Percentiles rank a stretch among this genome's conserved stretches.
phyloP scores from a whole-genome alignment of 2,797 vertebrate species.

The Trichosurus vulpecula region DNA sequence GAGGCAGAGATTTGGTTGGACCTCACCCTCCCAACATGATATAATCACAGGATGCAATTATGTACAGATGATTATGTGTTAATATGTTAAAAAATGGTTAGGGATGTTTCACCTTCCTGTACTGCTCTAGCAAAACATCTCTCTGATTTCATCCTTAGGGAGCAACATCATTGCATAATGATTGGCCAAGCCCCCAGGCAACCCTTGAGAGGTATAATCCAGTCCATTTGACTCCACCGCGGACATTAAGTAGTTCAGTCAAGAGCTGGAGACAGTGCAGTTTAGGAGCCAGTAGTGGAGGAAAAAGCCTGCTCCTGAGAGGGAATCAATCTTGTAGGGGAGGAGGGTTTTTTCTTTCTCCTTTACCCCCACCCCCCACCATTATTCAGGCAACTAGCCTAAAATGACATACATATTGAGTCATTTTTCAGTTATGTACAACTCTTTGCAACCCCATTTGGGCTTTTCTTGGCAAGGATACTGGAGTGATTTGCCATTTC shows the following conservation, averaged over 20 bases:
- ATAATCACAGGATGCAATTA: background rate
- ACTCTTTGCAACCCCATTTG: background rate
- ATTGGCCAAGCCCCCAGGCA: background rate
- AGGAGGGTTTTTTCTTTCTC: background rate
- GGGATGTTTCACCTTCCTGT: background rate
- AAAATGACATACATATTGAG: background rate
- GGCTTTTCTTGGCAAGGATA: background rate
- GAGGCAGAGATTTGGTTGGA: background rate
- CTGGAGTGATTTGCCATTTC: background rate
- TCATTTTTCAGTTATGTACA: background rate
- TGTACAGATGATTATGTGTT: background rate
- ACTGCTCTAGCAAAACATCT: background rate
- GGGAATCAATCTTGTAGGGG: background rate
- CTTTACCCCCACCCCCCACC: background rate
- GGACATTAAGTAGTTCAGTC: background rate
- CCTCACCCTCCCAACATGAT: background rate
- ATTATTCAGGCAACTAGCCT: background rate
- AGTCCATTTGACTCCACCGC: background rate
- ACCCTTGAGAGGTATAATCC: background rate
- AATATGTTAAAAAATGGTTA: background rate
- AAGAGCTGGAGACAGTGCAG: background rate
- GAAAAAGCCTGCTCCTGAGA: background rate
- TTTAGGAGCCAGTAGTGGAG: background rate
- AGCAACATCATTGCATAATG: background rate
- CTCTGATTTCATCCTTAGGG: background rate